A percentile compares a stretch with the other conserved stretches of the same genome.
Conservation (phyloP, 2,797 vertebrate species). For the Choloepus didactylus region DNA sequence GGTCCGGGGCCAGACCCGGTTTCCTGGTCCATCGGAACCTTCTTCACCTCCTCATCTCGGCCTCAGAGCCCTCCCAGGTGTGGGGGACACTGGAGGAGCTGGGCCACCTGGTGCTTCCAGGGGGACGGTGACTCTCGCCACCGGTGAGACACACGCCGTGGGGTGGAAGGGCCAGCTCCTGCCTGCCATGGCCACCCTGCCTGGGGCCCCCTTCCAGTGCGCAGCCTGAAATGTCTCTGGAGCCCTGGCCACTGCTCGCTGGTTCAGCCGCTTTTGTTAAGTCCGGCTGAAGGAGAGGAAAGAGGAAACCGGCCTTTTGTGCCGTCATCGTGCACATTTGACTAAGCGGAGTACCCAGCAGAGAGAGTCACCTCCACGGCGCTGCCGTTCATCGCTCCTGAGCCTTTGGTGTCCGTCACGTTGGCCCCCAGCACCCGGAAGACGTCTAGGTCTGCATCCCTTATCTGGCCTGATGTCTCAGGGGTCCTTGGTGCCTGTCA, state of each 20-base stretch:
- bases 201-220: background rate
- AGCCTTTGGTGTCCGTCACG: rapidly evolving
- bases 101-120: too few relatives aligned
- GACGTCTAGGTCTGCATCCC: rapidly evolving
- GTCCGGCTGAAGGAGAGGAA: background rate
- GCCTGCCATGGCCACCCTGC: rapidly evolving
- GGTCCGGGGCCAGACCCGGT: rapidly evolving
- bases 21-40: rapidly evolving
- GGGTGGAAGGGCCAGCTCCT: background rate
- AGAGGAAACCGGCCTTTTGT: background rate
- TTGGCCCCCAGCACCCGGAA: rapidly evolving
- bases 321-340: too few relatives aligned
- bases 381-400: too few relatives aligned
- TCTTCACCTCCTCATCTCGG: rapidly evolving
- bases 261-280: rapidly evolving
- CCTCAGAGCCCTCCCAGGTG: background rate
- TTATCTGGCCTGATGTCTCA: rapidly evolving
- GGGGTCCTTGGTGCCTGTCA: rapidly evolving
- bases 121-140: too few relatives aligned
- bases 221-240: rapidly evolving
- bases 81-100: rapidly evolving
- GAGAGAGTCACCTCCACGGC: rapidly evolving
- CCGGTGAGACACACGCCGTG: rapidly evolving
- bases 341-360: rapidly evolving
- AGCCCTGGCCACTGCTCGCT: rapidly evolving